Evolutionary conservation across 2,797 vertebrate genomes (phyloP), one percentile per base, ranked within the genome.

Genomic region (Merluccius polli): DNA sequence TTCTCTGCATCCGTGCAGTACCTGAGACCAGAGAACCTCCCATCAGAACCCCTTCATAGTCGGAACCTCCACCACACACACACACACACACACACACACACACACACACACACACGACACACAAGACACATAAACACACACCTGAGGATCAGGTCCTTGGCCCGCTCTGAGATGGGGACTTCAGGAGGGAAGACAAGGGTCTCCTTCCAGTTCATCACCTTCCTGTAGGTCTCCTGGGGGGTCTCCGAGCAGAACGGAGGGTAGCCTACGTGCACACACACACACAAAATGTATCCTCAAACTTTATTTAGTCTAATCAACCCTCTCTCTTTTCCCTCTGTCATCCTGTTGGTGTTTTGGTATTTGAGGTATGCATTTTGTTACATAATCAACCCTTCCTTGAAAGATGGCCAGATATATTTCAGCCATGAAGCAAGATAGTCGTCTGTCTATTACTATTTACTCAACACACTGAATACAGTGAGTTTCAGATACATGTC

Each of bases 181-280:
- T 99, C 98, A 12, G 97, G 98, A 24, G 98, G 98, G 91, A 99
- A 99, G 52, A 96, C 94, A 21, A 99, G 91, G 0, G 97, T 99
- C 91, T 99, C 98, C 90, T 97, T 97, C 98, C 98, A 99, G 92
- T 97, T 98, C 98, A 99, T 99, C 78, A 99, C 98, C 91, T 99
- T 99, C 86, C 97, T 95, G 75, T 99, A 99, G 0, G 98, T 99
- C 90, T 99, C 98, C 84, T 99, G 98, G 0, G 98, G 98, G 0
- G 97, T 99, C 93, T 99, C 98, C 0, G 98, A 99, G 86, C 98
- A 99, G 92, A 99, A 99, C 0, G 98, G 98, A 13, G 98, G 98
- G 84, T 99, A 99, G 69, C 98, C 98, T 99, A 38, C 36, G 11
- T 9, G 10, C 36, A 38, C 36, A 38, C 36, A 21, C 44, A 52